Base-by-base conservation (phyloP, 2,797 vertebrate species). In the Thamnophis elegans region DNA sequence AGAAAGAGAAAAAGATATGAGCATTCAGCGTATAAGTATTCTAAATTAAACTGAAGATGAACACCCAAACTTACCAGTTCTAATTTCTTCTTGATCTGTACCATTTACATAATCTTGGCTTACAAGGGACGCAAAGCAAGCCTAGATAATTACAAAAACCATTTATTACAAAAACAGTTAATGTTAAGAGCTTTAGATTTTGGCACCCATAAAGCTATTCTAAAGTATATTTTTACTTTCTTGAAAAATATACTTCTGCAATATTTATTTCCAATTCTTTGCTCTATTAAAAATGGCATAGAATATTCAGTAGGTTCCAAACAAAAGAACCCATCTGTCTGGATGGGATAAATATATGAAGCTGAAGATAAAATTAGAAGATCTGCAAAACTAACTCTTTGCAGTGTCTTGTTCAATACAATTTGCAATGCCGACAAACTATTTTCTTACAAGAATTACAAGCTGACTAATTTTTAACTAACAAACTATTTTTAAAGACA, bases 41-140 rank as follows among this genome's bases (percentile, higher is more conserved):
- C 5, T 12, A 92, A n/a, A 20, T 58, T 78, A 60, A 36, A 87
- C 47, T 47, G 22, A 90, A 89, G 54, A 36, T 51, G 3, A 14
- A 54, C 8, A 25, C 2, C 87, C 54, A 93, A 87, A 95, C 97
- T 98, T 95, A 99, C 99, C 99, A 36, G 99, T 99, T 96, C 99
- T 97, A 93, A 99, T 99, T 97, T 99, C 99, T 95, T 99, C 99
- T 94, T 99, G 99, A 96, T 99, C 99, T 0, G 99, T 99, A 85
- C 99, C 99, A 93, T 99, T 99, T 89, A 99, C 99, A 68, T 99
- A 99, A 96, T 99, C 99, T 96, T 99, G 99, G 95, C 99, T 99
- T 91, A 99, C 99, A 88, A 99, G 97, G 8, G 99, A 99, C 6
- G 99, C 99, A 97, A 99, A 99, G 96, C 99, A 99, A 78, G 99